These are phyloP conservation scores for Nothoprocta perdicaria DNA, from an alignment of 2,113 vertebrate species.

Conservation along the genomic window DNA sequence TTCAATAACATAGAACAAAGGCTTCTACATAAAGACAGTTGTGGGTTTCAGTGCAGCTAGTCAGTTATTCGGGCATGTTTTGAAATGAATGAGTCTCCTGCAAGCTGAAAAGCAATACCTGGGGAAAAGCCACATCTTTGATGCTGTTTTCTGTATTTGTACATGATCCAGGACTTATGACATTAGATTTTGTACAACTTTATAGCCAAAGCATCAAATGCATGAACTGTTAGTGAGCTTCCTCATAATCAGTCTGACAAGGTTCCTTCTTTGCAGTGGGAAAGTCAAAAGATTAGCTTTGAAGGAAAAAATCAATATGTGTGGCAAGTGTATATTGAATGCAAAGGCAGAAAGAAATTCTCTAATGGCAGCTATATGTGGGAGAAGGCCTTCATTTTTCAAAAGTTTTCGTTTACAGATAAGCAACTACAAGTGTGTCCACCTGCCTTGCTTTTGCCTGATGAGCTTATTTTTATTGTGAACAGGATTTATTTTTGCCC, in stretches of 20 bases:
- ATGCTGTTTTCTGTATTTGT: conserved; percentile 52
- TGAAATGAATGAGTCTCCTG: conserved; percentile 32
- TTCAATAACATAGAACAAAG: not conserved
- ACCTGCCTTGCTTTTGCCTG: not conserved
- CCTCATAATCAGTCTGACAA: conserved; percentile 68
- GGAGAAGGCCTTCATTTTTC: conserved; percentile 43
- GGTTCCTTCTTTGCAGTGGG: conserved; percentile 56
- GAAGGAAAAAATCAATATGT: conserved; percentile 35
- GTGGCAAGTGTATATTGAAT: conserved; percentile 8
- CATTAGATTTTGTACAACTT: conserved; percentile 44
- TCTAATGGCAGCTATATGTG: not conserved
- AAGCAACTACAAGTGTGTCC: not conserved
- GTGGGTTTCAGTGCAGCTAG: not conserved
- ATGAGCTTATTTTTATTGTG: not conserved
- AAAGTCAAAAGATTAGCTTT: conserved; percentile 70
- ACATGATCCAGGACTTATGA: conserved; percentile 35
- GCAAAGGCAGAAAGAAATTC: conserved; percentile 42
- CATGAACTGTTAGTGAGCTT: conserved; percentile 36
- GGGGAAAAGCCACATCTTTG: conserved; percentile 28
- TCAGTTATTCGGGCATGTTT: not conserved
- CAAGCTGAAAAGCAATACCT: not conserved
- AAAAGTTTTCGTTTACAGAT: not conserved
- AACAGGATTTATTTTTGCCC: not conserved
- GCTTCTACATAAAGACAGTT: not conserved
- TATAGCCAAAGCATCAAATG: conserved; percentile 48